Percentiles rank a stretch among this genome's conserved stretches.
phyloP scores from a whole-genome alignment of 2,888 invertebrate genomes.

The Drosophila mimica region DNA sequence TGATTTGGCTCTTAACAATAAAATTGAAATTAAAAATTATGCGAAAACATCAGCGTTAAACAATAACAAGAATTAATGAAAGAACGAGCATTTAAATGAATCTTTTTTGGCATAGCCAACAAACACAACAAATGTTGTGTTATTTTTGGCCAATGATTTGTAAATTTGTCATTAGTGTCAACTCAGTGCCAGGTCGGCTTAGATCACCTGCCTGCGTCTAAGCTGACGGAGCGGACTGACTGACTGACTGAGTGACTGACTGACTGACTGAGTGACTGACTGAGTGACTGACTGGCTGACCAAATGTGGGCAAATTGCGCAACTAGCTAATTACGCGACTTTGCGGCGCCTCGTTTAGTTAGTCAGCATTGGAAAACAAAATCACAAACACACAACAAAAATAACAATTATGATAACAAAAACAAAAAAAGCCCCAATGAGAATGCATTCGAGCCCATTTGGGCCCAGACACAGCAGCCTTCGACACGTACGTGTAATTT shows the following conservation, averaged over 20 bases:
- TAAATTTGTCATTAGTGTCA: constrained; percentile 47
- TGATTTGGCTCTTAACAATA: constrained; percentile 25
- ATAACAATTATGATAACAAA: constrained; percentile 55
- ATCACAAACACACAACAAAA: constrained; percentile 16
- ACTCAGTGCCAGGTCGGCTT: constrained; percentile 39
- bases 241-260: neutral
- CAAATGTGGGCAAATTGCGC: constrained; percentile 62
- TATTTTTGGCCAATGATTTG: constrained; percentile 56
- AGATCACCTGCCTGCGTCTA: constrained; percentile 60
- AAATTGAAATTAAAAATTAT: constrained; percentile 33
- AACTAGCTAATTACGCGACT: constrained; percentile 74
- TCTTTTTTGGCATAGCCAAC: constrained; percentile 17
- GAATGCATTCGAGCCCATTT: constrained; percentile 39
- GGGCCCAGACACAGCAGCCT: constrained; percentile 56
- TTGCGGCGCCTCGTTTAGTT: constrained; percentile 60
- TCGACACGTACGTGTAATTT: constrained; percentile 75
- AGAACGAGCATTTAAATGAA: neutral
- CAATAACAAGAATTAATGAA: constrained; percentile 28
- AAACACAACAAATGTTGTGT: constrained; percentile 25
- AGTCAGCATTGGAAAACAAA: constrained; percentile 51
- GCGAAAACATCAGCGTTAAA: constrained; percentile 34
- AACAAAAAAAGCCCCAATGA: constrained; percentile 26
- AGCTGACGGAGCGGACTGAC: neutral
- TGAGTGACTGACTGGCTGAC: constrained; percentile 30
- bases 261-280: constrained; percentile 17